Percentiles rank a stretch among this genome's conserved stretches.
Evolutionary conservation across 2,113 vertebrate genomes (phyloP).

Genomic region (Sturnus vulgaris): DNA sequence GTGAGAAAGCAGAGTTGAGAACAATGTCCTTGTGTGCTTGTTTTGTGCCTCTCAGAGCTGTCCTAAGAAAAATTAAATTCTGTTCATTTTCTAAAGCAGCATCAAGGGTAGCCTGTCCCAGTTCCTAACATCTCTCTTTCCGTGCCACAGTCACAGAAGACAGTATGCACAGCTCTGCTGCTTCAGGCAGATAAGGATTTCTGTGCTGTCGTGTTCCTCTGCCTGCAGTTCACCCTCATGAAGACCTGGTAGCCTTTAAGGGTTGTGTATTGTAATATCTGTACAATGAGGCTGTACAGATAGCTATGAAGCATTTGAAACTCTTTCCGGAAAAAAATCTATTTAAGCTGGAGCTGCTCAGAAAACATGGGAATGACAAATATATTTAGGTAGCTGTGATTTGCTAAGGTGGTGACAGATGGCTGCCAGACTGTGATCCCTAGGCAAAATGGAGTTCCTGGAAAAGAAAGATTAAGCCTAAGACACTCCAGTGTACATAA

Average conservation of each 20-base stretch:
- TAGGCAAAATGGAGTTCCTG: background rate
- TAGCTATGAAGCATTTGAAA: background rate
- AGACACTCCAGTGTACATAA: background rate
- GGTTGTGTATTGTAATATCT: too few relatives aligned
- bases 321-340: background rate
- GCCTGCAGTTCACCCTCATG: background rate
- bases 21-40: background rate
- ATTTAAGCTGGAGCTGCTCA: background rate
- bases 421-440: background rate
- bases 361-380: background rate
- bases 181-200: background rate
- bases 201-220: background rate
- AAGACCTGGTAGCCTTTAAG: background rate
- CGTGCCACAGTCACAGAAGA: background rate
- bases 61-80: background rate
- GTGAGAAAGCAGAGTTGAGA: background rate
- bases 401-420: background rate
- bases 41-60: background rate
- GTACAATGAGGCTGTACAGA: background rate
- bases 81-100: background rate
- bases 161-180: background rate
- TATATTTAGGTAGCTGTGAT: background rate
- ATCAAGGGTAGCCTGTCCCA: background rate
- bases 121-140: background rate
- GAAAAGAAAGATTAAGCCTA: background rate